Percentiles rank a stretch among this genome's conserved stretches.
phyloP scores from a whole-genome alignment of 2,888 invertebrate species.

The Dolomedes plantarius region DNA sequence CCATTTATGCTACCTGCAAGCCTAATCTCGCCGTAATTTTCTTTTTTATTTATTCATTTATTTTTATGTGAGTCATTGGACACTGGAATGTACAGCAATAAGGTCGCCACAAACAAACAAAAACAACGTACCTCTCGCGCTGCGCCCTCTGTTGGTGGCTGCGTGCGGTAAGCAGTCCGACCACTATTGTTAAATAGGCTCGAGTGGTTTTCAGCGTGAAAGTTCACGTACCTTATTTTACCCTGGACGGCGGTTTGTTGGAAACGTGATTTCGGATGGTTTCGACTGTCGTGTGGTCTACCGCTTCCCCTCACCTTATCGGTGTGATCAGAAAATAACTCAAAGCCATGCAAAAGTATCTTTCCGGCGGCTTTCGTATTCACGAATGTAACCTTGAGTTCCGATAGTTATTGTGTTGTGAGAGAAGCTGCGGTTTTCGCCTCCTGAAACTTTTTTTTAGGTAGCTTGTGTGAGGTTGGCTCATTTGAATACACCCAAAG shows the following conservation, averaged over 20 bases:
- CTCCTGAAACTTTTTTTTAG: too few species aligned
- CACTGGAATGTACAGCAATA: slow-evolving; percentile 27
- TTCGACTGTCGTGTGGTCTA: not conserved
- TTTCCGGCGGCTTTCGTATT: too few species aligned
- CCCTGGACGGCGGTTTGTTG: too few species aligned
- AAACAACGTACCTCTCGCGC: not conserved
- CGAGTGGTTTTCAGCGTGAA: slow-evolving; percentile 18
- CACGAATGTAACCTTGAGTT: too few species aligned
- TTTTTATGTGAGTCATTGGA: slow-evolving; percentile 19
- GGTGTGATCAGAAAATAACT: too few species aligned
- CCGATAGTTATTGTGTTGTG: too few species aligned
- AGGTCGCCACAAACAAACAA: slow-evolving; percentile 23
- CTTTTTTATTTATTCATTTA: not conserved
- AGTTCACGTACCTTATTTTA: slow-evolving; percentile 28
- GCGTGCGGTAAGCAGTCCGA: slow-evolving; percentile 19
- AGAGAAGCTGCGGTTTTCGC: too few species aligned
- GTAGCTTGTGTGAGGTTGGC: too few species aligned
- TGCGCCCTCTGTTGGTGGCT: slow-evolving; percentile 26
- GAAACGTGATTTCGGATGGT: slow-evolving; percentile 15
- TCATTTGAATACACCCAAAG: too few species aligned
- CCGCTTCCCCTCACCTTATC: not conserved
- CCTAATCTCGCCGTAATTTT: too few species aligned
- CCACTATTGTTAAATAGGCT: slow-evolving; percentile 21
- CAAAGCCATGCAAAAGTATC: too few species aligned
- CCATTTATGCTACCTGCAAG: too few species aligned